Conservation (phyloP, 2,113 vertebrate genomes). For the Leptobrachium ailaonicum region DNA sequence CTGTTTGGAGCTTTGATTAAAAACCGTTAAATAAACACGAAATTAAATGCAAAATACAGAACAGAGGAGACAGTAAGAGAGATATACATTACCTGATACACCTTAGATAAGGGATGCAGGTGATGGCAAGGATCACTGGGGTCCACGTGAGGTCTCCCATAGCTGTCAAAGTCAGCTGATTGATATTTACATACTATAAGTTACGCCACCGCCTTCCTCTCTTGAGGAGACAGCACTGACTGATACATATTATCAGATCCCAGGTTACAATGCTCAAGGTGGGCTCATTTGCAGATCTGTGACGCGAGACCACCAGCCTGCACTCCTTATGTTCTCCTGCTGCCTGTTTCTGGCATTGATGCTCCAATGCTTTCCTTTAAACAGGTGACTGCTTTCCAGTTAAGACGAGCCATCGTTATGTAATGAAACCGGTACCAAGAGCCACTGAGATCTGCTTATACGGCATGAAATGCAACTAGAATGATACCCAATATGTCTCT, state of each 20-base stretch:
- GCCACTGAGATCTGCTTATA: too few species aligned
- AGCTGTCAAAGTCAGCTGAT: slow-evolving; percentile 51
- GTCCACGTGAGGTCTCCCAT: slow-evolving; percentile 65
- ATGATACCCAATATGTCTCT: too few species aligned
- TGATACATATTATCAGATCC: background rate
- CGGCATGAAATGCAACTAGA: too few species aligned
- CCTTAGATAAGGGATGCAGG: slow-evolving; percentile 62
- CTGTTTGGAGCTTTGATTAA: too few species aligned
- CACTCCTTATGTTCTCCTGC: background rate
- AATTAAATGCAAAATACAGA: too few species aligned
- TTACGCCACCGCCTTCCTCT: slow-evolving; percentile 49
- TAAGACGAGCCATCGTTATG: too few species aligned
- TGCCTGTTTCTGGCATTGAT: background rate
- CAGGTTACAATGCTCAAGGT: background rate
- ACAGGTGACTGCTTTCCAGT: too few species aligned
- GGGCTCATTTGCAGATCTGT: background rate
- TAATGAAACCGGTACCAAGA: too few species aligned
- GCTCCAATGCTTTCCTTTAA: too few species aligned
- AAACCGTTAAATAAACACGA: too few species aligned
- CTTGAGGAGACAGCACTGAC: slow-evolving; percentile 50
- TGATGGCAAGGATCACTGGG: slow-evolving; percentile 63
- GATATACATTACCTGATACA: slow-evolving; percentile 67
- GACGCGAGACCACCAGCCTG: background rate
- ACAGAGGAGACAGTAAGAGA: too few species aligned
- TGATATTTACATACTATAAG: slow-evolving; percentile 47